A percentile compares a stretch with the other conserved stretches of the same genome.
Conservation (phyloP, 2,888 invertebrate genomes). For the Diabrotica balteata region DNA sequence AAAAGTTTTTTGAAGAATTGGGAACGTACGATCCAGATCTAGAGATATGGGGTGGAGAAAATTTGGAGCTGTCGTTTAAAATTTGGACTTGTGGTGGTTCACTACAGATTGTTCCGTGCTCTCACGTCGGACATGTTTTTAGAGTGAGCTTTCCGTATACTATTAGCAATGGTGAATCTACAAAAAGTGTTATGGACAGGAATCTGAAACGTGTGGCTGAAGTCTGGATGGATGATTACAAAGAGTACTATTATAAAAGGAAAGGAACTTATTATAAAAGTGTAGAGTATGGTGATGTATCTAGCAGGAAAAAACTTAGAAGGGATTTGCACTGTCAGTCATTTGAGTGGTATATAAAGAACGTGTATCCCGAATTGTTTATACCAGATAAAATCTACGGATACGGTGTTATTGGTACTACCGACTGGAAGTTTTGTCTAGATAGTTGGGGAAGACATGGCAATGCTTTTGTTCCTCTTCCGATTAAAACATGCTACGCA, state of each 20-base stretch:
- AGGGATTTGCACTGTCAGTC: conserved; percentile 88
- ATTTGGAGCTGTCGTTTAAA: conserved; percentile 96
- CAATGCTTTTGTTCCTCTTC: neutral
- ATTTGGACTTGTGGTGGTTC: conserved; percentile 99
- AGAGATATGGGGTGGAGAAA: conserved; percentile 99
- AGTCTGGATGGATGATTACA: conserved; percentile 97
- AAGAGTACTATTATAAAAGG: conserved; percentile 90
- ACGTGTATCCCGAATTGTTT: conserved; percentile 96
- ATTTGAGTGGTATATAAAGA: conserved; percentile 98
- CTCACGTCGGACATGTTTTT: conserved; percentile 98
- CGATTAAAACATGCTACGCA: neutral
- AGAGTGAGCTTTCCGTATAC: conserved; percentile 94
- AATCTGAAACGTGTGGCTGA: conserved; percentile 96
- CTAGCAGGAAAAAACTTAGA: conserved; percentile 78
- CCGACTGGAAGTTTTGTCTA: conserved; percentile 4
- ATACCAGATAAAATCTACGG: conserved; percentile 87
- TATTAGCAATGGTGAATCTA: conserved; percentile 54
- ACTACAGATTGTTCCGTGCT: conserved; percentile 95
- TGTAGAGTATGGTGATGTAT: conserved; percentile 77
- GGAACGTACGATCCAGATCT: conserved; percentile 99
- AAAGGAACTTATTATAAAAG: conserved; percentile 75
- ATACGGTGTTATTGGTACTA: conserved; percentile 19
- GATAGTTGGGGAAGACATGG: neutral
- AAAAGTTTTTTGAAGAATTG: conserved; percentile 88
- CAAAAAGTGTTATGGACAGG: conserved; percentile 65